These are phyloP conservation scores for Chrysodeixis includens DNA, from an alignment of 2,888 invertebrate species.

Conservation along the genomic window DNA sequence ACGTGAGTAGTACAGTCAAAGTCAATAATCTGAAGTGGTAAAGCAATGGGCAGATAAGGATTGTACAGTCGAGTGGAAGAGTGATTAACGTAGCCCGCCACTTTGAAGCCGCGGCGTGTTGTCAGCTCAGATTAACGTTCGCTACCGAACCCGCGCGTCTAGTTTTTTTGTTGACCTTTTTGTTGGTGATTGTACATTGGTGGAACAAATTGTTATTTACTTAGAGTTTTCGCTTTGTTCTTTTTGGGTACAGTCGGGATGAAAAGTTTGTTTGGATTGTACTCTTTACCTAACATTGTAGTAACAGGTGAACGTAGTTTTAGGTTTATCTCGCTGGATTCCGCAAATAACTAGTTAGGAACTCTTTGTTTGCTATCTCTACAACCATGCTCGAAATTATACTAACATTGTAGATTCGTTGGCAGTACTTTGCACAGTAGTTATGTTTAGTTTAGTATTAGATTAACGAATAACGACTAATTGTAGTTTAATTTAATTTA, in stretches of 20 bases:
- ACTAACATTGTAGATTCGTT: neutral
- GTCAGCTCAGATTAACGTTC: conserved; percentile 68
- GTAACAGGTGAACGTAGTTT: neutral
- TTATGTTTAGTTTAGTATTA: no score
- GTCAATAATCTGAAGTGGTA: conserved; percentile 75
- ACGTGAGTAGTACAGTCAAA: conserved; percentile 70
- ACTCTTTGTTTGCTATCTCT: neutral
- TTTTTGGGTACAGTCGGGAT: conserved; percentile 51
- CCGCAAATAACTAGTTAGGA: neutral
- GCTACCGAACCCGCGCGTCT: conserved; percentile 62
- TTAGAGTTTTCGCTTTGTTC: conserved; percentile 44
- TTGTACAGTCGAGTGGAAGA: conserved; percentile 80
- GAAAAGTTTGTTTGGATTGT: conserved; percentile 42
- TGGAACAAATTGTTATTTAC: conserved; percentile 56
- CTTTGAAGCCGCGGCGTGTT: conserved; percentile 63
- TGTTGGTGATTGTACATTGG: conserved; percentile 57
- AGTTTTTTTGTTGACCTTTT: conserved; percentile 55
- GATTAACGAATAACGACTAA: no score
- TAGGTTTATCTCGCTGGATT: neutral
- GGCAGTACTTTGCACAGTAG: neutral
- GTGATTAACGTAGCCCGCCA: conserved; percentile 74
- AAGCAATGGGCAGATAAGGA: conserved; percentile 77
- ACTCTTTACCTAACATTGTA: neutral
- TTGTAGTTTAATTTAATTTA: no score
- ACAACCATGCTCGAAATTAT: neutral